Percentiles rank a stretch among this genome's conserved stretches.
These are phyloP conservation scores for Hemitrygon akajei DNA, from an alignment of 2,797 vertebrate species.

Conservation along the genomic window DNA sequence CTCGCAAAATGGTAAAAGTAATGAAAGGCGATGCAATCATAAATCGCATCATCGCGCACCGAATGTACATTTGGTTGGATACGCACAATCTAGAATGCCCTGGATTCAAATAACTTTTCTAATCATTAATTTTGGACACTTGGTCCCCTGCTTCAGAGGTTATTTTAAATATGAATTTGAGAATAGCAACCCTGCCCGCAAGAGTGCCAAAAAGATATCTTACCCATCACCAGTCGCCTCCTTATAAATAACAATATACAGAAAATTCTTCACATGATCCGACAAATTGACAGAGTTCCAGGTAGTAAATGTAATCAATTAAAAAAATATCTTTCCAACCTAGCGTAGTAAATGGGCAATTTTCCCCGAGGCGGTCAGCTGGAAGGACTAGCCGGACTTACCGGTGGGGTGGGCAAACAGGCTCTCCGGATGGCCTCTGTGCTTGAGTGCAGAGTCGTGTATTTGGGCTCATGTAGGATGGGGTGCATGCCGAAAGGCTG, in stretches of 20 bases:
- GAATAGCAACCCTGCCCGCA: background rate
- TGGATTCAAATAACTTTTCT: background rate
- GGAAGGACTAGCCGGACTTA: slow-evolving; percentile 51
- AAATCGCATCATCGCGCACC: background rate
- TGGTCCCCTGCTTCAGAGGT: background rate
- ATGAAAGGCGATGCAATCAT: background rate
- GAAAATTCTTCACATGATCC: background rate
- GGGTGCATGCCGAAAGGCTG: slow-evolving; percentile 88
- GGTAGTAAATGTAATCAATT: background rate
- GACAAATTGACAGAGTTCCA: background rate
- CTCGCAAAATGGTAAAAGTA: background rate
- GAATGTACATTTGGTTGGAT: too few relatives aligned
- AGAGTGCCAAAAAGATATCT: background rate
- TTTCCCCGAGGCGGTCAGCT: background rate
- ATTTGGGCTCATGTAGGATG: slow-evolving; percentile 83
- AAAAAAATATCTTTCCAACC: background rate
- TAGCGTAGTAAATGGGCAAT: background rate
- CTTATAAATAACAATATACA: background rate
- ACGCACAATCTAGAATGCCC: background rate
- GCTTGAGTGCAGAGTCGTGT: slow-evolving; percentile 78
- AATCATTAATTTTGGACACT: background rate
- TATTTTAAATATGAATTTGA: background rate
- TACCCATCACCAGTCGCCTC: background rate
- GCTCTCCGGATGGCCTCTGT: slow-evolving; percentile 82
- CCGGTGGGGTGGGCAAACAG: slow-evolving; percentile 77